Conservation (phyloP, 2,797 vertebrate genomes). For the Diplodus puntazzo region DNA sequence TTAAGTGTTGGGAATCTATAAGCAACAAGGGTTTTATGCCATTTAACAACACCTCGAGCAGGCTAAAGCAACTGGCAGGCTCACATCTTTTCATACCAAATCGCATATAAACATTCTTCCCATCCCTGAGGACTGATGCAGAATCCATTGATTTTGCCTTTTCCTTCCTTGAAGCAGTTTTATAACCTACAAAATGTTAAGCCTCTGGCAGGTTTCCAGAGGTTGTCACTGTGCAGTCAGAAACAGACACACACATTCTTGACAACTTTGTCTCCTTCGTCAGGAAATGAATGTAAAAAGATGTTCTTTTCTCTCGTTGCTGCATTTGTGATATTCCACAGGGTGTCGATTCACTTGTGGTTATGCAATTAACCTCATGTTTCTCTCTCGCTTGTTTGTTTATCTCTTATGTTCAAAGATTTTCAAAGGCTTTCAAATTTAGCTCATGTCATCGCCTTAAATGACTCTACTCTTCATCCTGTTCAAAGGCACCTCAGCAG, state of each 20-base stretch:
- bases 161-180: slow-evolving; percentile 28
- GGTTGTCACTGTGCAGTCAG: slow-evolving; percentile 4
- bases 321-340: slow-evolving; percentile 5
- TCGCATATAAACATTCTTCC: slow-evolving; percentile 9
- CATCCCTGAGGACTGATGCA: slow-evolving; percentile 25
- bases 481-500: not conserved
- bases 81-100: slow-evolving; percentile 41
- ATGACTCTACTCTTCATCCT: not conserved
- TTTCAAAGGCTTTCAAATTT: not conserved
- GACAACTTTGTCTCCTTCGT: not conserved
- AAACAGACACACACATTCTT: not conserved
- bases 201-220: slow-evolving; percentile 10
- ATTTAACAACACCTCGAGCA: slow-evolving; percentile 23
- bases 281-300: not conserved
- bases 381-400: not conserved
- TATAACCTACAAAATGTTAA: slow-evolving; percentile 28
- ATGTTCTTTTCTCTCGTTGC: not conserved
- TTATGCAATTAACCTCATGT: not conserved
- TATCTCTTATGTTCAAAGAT: not conserved
- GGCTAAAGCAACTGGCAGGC: slow-evolving; percentile 24
- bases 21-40: slow-evolving; percentile 15
- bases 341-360: not conserved
- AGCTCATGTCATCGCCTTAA: not conserved
- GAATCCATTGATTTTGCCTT: slow-evolving; percentile 31
- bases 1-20: slow-evolving; percentile 15